Evolutionary conservation across 2,113 vertebrate species (phyloP).

Genomic region (Neotoma lepida): DNA sequence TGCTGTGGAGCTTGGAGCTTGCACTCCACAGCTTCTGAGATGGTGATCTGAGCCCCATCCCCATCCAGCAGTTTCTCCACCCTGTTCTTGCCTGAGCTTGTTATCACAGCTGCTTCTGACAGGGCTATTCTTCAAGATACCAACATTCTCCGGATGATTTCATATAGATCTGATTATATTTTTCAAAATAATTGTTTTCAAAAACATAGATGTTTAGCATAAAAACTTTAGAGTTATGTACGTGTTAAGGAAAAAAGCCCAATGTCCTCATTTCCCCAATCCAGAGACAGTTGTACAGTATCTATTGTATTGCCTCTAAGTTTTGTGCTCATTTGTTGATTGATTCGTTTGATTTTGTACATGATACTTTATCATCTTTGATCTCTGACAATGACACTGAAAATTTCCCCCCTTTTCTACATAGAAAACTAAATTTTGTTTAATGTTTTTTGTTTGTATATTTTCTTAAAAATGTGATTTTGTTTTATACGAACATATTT

Average conservation of each 20-base stretch:
- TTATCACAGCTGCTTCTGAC: not conserved
- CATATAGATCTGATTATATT: not conserved
- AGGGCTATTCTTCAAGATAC: not conserved
- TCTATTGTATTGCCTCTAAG: slow-evolving; percentile 11
- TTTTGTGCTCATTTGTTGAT: not conserved
- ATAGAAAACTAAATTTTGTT: slow-evolving; percentile 24
- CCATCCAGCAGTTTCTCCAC: not conserved
- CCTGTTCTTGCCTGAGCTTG: not conserved
- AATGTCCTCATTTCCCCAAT: not conserved
- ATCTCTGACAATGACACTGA: not conserved
- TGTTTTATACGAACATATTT: slow-evolving; percentile 23
- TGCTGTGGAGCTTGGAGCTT: not conserved
- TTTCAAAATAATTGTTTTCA: slow-evolving; percentile 22
- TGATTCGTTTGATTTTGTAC: slow-evolving; percentile 27
- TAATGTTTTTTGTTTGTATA: not conserved
- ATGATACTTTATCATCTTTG: slow-evolving; percentile 2
- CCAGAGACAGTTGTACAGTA: not conserved
- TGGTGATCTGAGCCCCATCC: not conserved
- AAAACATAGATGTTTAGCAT: slow-evolving; percentile 19
- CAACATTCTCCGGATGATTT: not conserved
- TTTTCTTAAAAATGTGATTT: not conserved
- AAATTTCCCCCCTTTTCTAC: not conserved
- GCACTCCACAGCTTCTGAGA: too few species aligned
- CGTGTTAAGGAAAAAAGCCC: not conserved
- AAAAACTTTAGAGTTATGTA: not conserved